These are phyloP conservation scores for Tetraodon nigroviridis DNA, from an alignment of 2,113 vertebrate species.

Conservation along the genomic window DNA sequence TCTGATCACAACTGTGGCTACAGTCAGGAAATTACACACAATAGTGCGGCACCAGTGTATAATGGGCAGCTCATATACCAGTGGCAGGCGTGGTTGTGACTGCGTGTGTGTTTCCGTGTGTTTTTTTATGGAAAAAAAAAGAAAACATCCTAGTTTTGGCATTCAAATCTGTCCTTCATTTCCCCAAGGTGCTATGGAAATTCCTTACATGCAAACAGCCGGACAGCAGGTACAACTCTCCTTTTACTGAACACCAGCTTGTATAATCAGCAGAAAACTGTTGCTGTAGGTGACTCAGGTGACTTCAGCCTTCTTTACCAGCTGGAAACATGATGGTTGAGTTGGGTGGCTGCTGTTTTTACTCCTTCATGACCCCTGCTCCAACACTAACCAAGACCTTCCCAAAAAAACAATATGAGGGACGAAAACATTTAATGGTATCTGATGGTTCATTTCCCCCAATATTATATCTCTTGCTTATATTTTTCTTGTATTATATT, in stretches of 20 bases:
- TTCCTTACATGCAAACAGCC: not conserved
- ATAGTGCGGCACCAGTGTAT: conserved; percentile 1
- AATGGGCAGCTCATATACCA: conserved; percentile 5
- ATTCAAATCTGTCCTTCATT: conserved; percentile 22
- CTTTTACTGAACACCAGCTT: conserved; percentile 1
- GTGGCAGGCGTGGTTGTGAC: conserved; percentile 3
- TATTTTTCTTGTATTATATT: too few relatives aligned
- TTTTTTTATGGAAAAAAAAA: not conserved
- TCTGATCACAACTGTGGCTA: conserved; percentile 4
- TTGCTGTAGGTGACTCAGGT: conserved; percentile 27
- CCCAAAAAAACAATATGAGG: too few relatives aligned
- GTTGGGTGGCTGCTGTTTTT: too few relatives aligned
- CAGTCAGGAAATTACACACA: conserved; percentile 27
- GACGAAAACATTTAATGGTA: too few relatives aligned
- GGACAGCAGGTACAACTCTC: not conserved
- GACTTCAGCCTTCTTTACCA: conserved; percentile 21
- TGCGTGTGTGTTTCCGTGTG: conserved; percentile 13
- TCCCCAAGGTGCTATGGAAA: conserved; percentile 1
- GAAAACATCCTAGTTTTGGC: conserved; percentile 14
- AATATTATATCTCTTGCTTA: too few relatives aligned
- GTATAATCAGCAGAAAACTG: conserved; percentile 10
- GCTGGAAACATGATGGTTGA: not conserved
- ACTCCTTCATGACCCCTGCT: too few relatives aligned
- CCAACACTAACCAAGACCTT: too few relatives aligned
- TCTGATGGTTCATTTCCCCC: too few relatives aligned